Conservation (phyloP, 1,140 invertebrate species). For the Scaptodrosophila lebanonensis region DNA sequence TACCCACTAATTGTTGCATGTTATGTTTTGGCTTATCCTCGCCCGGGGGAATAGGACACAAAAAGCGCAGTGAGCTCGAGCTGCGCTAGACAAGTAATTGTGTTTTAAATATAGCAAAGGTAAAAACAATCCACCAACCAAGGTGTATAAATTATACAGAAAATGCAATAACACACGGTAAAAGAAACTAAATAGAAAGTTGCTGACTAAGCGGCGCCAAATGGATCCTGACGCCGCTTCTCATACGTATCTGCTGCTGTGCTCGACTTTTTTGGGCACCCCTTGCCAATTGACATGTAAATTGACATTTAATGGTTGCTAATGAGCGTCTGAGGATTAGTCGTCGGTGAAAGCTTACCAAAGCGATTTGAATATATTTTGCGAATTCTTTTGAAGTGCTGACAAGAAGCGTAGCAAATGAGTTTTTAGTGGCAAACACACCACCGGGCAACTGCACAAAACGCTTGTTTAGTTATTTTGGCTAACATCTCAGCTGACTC, state of each 20-base stretch:
- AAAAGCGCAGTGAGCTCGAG: slow-evolving; percentile 40
- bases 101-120: slow-evolving; percentile 67
- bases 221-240: slow-evolving; percentile 42
- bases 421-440: too few relatives aligned
- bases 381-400: too few relatives aligned
- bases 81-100: slow-evolving; percentile 55
- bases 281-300: slow-evolving; percentile 74
- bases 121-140: slow-evolving; percentile 33
- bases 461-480: too few relatives aligned
- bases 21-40: slow-evolving; percentile 71
- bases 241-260: background rate
- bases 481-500: too few relatives aligned
- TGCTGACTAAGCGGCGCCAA: slow-evolving; percentile 62
- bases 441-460: too few relatives aligned
- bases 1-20: slow-evolving; percentile 72
- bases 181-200: slow-evolving; percentile 48
- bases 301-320: slow-evolving; percentile 75
- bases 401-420: too few relatives aligned
- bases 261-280: slow-evolving; percentile 8
- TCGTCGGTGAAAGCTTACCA: slow-evolving; percentile 12
- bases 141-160: slow-evolving; percentile 69
- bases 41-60: slow-evolving; percentile 19
- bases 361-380: slow-evolving; percentile 35
- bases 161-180: slow-evolving; percentile 34
- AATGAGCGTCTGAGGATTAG: slow-evolving; percentile 74